phyloP scores from a whole-genome alignment of 2,888 invertebrate genomes.

The Drepanosiphum platanoidis region DNA sequence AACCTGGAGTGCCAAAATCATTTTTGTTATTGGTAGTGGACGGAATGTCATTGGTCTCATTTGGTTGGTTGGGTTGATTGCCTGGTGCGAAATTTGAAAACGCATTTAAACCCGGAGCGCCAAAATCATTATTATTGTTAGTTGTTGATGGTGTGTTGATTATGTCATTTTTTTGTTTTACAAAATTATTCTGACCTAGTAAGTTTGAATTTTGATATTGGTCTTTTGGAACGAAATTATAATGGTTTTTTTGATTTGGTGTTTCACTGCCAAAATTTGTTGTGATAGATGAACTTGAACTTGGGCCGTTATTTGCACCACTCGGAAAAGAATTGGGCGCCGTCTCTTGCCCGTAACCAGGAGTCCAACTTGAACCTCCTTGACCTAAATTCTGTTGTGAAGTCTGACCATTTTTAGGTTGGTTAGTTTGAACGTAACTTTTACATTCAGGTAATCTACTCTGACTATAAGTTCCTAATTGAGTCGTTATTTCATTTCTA shows the following conservation, averaged over 20 bases:
- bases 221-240: slow-evolving; percentile 27
- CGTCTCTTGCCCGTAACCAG: not conserved
- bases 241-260: slow-evolving; percentile 29
- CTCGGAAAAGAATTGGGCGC: too few relatives aligned
- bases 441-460: not conserved
- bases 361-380: not conserved
- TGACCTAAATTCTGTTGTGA: not conserved
- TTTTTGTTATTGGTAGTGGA: not conserved
- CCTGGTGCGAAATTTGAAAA: slow-evolving; percentile 40
- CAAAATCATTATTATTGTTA: not conserved
- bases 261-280: not conserved
- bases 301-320: not conserved
- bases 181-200: not conserved
- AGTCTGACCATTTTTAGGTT: not conserved
- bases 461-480: not conserved
- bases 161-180: not conserved
- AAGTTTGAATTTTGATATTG: slow-evolving; percentile 35
- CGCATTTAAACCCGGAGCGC: not conserved
- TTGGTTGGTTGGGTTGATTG: slow-evolving; percentile 8
- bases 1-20: not conserved
- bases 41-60: not conserved
- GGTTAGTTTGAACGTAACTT: not conserved
- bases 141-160: not conserved
- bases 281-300: not conserved
- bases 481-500: not conserved